Evolutionary conservation across 1,140 invertebrate genomes (phyloP).

Genomic region (Drosophila guanche): DNA sequence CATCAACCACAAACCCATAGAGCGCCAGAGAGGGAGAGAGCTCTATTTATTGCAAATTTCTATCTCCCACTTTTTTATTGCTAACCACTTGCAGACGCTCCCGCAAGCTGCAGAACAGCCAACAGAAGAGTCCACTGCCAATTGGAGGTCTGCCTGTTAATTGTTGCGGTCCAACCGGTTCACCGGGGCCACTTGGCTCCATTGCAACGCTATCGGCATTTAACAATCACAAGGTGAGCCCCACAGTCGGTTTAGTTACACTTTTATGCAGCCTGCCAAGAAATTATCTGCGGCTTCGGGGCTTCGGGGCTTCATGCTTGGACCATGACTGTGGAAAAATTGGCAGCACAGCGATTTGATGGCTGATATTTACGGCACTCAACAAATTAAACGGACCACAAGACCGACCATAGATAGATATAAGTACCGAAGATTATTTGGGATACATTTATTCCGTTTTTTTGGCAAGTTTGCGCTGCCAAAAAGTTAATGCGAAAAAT

Average conservation of each 20-base stretch:
- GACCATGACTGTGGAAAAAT: slow-evolving; percentile 49
- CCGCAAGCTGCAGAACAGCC: slow-evolving; percentile 90
- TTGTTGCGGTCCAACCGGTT: slow-evolving; percentile 90
- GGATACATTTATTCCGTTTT: slow-evolving; percentile 12
- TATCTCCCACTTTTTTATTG: not conserved
- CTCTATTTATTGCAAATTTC: slow-evolving; percentile 23
- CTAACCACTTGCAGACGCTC: slow-evolving; percentile 85
- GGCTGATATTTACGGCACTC: slow-evolving; percentile 53
- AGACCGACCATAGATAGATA: slow-evolving; percentile 8
- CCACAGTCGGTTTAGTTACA: not conserved
- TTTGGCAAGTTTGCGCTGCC: slow-evolving; percentile 36
- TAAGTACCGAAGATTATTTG: slow-evolving; percentile 13
- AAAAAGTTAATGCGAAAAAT: slow-evolving; percentile 15
- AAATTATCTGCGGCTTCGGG: slow-evolving; percentile 32
- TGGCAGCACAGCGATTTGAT: slow-evolving; percentile 75
- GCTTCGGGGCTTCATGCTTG: slow-evolving; percentile 23
- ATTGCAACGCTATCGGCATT: slow-evolving; percentile 91
- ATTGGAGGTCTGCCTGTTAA: slow-evolving; percentile 89
- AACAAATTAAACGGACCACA: slow-evolving; percentile 49
- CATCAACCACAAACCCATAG: slow-evolving; percentile 6
- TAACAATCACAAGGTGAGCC: slow-evolving; percentile 88
- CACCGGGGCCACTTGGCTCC: slow-evolving; percentile 91
- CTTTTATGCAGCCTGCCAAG: slow-evolving; percentile 54
- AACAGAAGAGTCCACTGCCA: slow-evolving; percentile 88
- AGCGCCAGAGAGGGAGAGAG: too few species aligned